Base-by-base conservation (phyloP, 2,113 vertebrate genomes). In the Hyperoodon ampullatus region DNA sequence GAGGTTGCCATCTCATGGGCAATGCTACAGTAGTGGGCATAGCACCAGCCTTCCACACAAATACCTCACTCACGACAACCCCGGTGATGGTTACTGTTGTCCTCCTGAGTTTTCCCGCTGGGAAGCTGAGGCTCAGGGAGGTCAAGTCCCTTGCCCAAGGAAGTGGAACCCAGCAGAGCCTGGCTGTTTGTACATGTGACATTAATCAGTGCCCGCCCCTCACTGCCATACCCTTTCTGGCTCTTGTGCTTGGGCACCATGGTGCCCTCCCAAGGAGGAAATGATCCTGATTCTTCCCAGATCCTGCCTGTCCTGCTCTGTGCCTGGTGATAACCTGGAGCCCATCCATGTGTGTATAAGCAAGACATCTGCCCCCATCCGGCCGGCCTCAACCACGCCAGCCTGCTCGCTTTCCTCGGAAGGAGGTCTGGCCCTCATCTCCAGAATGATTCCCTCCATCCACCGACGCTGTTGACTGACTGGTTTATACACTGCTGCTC, bases 311-410 rank as follows among this genome's bases (percentile, higher is more conserved):
- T 47, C 63, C 14, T 58, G n/a, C 30, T 80, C 75, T 63, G 39
- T 61, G 30, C n/a, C 28, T 0, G 13, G 14, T 65, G 61, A 23
- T 26, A 23, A 39, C 35, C 39, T 30, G 14, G 2, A 35, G 24
- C 8, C 15, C 16, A 19, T 39, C 23, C 1, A 1, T 33, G 14
- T 30, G 11, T 35, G 28, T 16, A 23, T 15, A 35, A 66, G n/a
- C 1, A 16, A 0, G 10, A 2, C 18, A 9, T 14, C 4, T 8
- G 2, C 1, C 0, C 5, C 30, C 2, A 3, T 12, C 5, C 2
- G 6, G 44, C 19, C 10, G 6, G 6, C 28, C 30, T 88, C 3
- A 1, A 10, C 15, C 21, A 8, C 5, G 3, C 30, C 42, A n/a
- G 19, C 30, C 53, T 42, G 65, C 13, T 63, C 5, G 5, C 5